Evolutionary conservation across 2,888 invertebrate species (phyloP).

Genomic region (Mythimna lalbum): DNA sequence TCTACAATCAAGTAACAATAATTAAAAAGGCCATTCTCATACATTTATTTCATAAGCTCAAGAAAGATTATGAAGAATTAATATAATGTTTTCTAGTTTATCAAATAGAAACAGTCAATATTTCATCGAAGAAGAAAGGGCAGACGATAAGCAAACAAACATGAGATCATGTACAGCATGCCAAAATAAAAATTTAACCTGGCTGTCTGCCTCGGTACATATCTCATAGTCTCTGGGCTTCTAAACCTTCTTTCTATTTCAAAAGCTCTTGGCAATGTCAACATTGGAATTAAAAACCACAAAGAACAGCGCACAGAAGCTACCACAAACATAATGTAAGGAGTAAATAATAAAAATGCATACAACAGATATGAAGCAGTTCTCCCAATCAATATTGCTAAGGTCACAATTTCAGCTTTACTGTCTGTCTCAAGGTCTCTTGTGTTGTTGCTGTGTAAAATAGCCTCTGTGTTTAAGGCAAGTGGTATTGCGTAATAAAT

Average conservation of each 20-base stretch:
- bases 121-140: constrained; percentile 89
- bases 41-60: constrained; percentile 37
- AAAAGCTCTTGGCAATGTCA: constrained; percentile 97
- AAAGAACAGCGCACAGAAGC: constrained; percentile 95
- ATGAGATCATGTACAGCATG: constrained; percentile 96
- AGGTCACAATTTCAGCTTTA: constrained; percentile 97
- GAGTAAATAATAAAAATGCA: constrained; percentile 96
- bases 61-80: constrained; percentile 36
- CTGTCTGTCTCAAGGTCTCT: constrained; percentile 97
- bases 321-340: constrained; percentile 97
- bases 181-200: constrained; percentile 97
- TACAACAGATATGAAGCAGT: constrained; percentile 97
- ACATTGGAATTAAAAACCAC: constrained; percentile 97
- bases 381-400: constrained; percentile 98
- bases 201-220: constrained; percentile 97
- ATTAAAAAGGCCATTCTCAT: constrained; percentile 34
- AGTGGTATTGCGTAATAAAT: constrained; percentile 98
- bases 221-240: constrained; percentile 93
- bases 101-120: not conserved
- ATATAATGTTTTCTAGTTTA: constrained; percentile 4
- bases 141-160: constrained; percentile 92
- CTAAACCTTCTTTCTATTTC: constrained; percentile 97
- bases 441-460: constrained; percentile 98
- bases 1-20: constrained; percentile 14
- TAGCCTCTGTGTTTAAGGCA: constrained; percentile 98